A percentile compares a stretch with the other conserved stretches of the same genome.
Conservation (phyloP, 2,113 vertebrate species). For the Murina feae region DNA sequence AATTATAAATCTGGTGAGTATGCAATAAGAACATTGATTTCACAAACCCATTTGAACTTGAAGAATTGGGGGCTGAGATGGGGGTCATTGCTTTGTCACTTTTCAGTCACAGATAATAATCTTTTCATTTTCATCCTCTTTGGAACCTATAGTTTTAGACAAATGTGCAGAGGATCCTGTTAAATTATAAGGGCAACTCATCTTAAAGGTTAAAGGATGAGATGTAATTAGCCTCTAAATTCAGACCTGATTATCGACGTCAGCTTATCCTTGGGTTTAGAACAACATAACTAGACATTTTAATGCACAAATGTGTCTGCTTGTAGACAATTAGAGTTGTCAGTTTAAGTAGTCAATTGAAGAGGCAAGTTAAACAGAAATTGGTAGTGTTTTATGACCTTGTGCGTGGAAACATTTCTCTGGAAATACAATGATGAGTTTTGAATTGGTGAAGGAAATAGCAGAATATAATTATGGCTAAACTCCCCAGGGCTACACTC, state of each 20-base stretch:
- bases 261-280: constrained; percentile 76
- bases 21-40: neutral
- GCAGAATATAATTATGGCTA: constrained; percentile 74
- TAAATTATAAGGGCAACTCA: constrained; percentile 68
- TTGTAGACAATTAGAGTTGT: constrained; percentile 76
- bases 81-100: constrained; percentile 21
- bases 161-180: constrained; percentile 47
- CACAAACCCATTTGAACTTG: constrained; percentile 52
- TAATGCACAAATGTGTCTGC: constrained; percentile 73
- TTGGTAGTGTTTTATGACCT: constrained; percentile 69
- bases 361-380: constrained; percentile 71
- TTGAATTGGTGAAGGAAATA: constrained; percentile 66
- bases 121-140: constrained; percentile 37
- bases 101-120: constrained; percentile 51
- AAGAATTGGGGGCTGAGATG: neutral
- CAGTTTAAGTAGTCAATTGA: constrained; percentile 74
- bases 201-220: constrained; percentile 75
- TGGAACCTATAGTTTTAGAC: constrained; percentile 49
- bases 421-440: constrained; percentile 68
- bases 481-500: constrained; percentile 19
- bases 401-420: constrained; percentile 73
- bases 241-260: constrained; percentile 73
- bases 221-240: constrained; percentile 76
- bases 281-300: constrained; percentile 69
- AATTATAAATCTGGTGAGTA: constrained; percentile 29